These are phyloP conservation scores for Australoheros scitulus DNA, from an alignment of 2,113 vertebrate species.

Conservation along the genomic window DNA sequence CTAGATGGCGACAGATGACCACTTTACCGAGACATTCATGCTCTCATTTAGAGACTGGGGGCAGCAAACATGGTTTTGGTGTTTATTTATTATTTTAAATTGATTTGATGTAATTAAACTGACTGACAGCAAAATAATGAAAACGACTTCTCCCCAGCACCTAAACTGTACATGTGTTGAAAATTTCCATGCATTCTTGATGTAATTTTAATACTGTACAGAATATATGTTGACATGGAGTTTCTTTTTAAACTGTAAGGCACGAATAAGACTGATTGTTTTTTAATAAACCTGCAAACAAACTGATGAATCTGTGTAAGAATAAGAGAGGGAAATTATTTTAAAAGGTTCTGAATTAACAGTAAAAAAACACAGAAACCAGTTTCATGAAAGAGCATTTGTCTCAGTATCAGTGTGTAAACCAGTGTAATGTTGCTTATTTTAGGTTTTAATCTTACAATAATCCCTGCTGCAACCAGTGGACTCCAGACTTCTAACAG, in stretches of 20 bases:
- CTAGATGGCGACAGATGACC: slow-evolving; percentile 51
- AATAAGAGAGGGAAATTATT: neutral
- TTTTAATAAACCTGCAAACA: neutral
- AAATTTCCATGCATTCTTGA: neutral
- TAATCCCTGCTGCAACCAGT: neutral
- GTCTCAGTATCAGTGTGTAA: neutral
- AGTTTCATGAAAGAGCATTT: neutral
- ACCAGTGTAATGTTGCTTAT: neutral
- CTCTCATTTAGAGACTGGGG: neutral
- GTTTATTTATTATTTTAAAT: neutral
- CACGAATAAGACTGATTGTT: neutral
- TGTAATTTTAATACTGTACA: neutral
- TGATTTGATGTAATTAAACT: neutral
- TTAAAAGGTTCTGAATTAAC: neutral
- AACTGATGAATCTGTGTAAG: neutral
- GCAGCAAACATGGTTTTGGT: neutral
- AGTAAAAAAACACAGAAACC: neutral
- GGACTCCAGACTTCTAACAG: neutral
- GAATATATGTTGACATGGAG: neutral
- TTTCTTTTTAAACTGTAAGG: neutral
- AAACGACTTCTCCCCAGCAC: neutral
- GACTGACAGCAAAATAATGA: neutral
- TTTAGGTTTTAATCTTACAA: neutral
- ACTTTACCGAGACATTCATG: neutral
- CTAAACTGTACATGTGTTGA: neutral